phyloP scores from a whole-genome alignment of 2,113 vertebrate species.

The Phocoena sinus region DNA sequence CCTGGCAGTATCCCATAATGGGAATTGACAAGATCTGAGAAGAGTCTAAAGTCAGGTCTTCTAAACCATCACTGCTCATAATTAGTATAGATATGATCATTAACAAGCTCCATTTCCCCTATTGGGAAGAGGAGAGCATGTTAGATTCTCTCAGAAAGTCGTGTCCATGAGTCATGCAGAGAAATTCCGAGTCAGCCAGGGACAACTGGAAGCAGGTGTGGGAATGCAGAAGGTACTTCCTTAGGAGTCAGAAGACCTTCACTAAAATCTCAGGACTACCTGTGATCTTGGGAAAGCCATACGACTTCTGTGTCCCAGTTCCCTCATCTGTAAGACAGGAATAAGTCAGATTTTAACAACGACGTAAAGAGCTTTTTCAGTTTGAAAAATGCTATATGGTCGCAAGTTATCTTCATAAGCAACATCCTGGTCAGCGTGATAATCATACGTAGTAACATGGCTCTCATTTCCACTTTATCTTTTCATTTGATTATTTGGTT shows the following conservation, averaged over 20 bases:
- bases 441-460: fast-evolving
- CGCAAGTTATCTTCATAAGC: not conserved
- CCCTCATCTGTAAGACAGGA: not conserved
- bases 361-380: not conserved
- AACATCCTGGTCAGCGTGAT: not conserved
- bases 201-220: fast-evolving
- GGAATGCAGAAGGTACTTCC: fast-evolving
- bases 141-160: not conserved
- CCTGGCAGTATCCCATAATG: not conserved
- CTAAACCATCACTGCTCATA: not conserved
- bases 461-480: not conserved
- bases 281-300: not conserved
- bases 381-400: not conserved
- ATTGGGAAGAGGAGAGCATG: not conserved
- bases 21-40: conserved; percentile 49
- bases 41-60: conserved; percentile 10
- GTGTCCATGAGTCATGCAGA: not conserved
- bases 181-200: not conserved
- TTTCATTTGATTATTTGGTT: not conserved
- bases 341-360: not conserved
- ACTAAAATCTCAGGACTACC: not conserved
- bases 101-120: not conserved
- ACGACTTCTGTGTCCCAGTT: not conserved
- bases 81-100: not conserved
- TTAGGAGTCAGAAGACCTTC: not conserved